These are phyloP conservation scores for Ornithorhynchus anatinus DNA, from an alignment of 2,113 vertebrate genomes.

Conservation along the genomic window DNA sequence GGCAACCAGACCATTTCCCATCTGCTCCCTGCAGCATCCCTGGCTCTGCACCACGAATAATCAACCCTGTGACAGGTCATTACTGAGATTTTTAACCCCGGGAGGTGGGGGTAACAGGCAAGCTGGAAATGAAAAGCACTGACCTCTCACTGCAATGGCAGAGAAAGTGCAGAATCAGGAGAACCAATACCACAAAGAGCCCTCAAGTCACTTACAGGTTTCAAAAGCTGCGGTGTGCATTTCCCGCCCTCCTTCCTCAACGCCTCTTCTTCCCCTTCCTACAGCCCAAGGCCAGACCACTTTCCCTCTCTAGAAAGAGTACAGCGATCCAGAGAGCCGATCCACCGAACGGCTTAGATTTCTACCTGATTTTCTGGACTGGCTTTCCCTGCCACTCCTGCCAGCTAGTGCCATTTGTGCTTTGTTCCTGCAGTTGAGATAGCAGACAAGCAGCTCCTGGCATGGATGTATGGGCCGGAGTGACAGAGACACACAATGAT, in stretches of 20 bases:
- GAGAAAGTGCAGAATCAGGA: slow-evolving; percentile 59
- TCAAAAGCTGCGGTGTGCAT: not conserved
- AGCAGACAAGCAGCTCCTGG: not conserved
- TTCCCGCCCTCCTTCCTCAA: not conserved
- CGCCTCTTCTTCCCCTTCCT: not conserved
- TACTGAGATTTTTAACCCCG: slow-evolving; percentile 67
- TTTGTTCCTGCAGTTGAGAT: slow-evolving; percentile 10
- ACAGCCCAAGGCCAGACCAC: not conserved
- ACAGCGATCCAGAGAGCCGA: not conserved
- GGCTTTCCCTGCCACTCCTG: not conserved
- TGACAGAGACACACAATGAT: rapidly evolving
- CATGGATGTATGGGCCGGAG: not conserved
- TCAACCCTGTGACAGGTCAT: slow-evolving; percentile 65
- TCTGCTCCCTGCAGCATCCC: slow-evolving; percentile 64
- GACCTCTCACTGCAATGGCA: slow-evolving; percentile 58
- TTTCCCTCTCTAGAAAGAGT: not conserved
- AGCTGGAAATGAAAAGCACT: slow-evolving; percentile 65
- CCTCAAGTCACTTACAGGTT: not conserved
- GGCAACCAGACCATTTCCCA: slow-evolving; percentile 68
- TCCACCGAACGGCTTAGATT: not conserved
- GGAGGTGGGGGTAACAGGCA: slow-evolving; percentile 47
- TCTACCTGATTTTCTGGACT: not conserved
- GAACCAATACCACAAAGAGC: slow-evolving; percentile 25
- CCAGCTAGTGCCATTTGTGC: not conserved
- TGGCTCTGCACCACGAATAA: slow-evolving; percentile 64